phyloP scores from a whole-genome alignment of 2,113 vertebrate species.

The Poecilia latipinna region DNA sequence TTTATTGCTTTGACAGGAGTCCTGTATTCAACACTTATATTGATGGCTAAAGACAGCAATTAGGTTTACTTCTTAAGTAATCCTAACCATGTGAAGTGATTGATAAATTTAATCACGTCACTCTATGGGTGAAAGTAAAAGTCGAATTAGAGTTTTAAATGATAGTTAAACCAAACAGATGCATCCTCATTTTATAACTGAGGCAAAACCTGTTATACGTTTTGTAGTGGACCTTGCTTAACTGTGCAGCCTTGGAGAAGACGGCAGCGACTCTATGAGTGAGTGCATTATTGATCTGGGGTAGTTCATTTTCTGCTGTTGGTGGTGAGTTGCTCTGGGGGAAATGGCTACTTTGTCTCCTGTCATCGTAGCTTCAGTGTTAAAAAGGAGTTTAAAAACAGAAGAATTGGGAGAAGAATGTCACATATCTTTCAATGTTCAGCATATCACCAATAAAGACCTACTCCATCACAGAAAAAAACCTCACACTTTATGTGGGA shows the following conservation, averaged over 20 bases:
- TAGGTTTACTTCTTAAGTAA: not conserved
- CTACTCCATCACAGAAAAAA: not conserved
- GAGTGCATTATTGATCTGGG: constrained; percentile 76
- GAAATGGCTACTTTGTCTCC: constrained; percentile 82
- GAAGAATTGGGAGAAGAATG: constrained; percentile 1
- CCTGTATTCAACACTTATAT: too few species aligned
- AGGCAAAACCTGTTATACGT: not conserved
- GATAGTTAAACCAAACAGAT: not conserved
- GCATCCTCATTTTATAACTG: not conserved
- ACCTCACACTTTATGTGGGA: not conserved
- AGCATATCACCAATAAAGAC: not conserved
- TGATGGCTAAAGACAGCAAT: too few species aligned
- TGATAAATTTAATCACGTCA: not conserved
- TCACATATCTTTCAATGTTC: not conserved
- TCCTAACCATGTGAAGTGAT: not conserved
- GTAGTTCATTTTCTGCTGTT: constrained; percentile 81
- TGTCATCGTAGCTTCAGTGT: constrained; percentile 75
- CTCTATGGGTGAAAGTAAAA: not conserved
- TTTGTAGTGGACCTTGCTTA: not conserved
- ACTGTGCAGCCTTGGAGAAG: constrained; percentile 16
- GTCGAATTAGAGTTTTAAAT: not conserved
- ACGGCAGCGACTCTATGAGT: constrained; percentile 38
- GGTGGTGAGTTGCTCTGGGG: constrained; percentile 75
- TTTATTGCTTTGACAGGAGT: too few species aligned
- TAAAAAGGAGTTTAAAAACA: constrained; percentile 51